Conservation (phyloP, 2,797 vertebrate species). For the Falco novaeseelandiae region DNA sequence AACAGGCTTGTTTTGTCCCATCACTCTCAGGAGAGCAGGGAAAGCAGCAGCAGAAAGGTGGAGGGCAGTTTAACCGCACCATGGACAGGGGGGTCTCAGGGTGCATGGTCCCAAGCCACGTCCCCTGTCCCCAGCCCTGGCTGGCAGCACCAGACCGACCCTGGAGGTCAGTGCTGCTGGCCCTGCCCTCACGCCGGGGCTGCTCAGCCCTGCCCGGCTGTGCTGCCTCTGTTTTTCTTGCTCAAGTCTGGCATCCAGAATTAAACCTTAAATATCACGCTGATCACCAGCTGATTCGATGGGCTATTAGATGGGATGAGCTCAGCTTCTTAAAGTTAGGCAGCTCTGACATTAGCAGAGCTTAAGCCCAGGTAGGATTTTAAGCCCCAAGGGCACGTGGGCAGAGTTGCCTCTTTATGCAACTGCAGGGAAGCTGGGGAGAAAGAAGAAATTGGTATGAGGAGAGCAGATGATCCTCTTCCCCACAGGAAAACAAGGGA, state of each 20-base stretch:
- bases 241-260: neutral
- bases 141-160: rapidly evolving
- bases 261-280: neutral
- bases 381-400: neutral
- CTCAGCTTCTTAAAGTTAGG: conserved; percentile 47
- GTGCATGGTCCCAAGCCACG: rapidly evolving
- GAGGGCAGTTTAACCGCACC: rapidly evolving
- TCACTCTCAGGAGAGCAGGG: neutral
- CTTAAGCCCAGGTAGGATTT: conserved; percentile 39
- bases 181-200: neutral
- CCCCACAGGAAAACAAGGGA: neutral
- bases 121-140: neutral
- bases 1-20: rapidly evolving
- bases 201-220: neutral
- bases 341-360: neutral
- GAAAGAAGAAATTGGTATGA: neutral
- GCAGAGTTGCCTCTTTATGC: neutral
- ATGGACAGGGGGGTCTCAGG: rapidly evolving
- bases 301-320: conserved; percentile 46
- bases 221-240: neutral
- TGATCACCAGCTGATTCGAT: neutral
- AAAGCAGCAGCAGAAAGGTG: neutral
- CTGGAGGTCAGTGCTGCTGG: neutral
- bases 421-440: neutral
- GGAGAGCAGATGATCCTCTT: neutral